A percentile compares a stretch with the other conserved stretches of the same genome.
Evolutionary conservation across 2,113 vertebrate species (phyloP).

Genomic region (Rafetus swinhoei): DNA sequence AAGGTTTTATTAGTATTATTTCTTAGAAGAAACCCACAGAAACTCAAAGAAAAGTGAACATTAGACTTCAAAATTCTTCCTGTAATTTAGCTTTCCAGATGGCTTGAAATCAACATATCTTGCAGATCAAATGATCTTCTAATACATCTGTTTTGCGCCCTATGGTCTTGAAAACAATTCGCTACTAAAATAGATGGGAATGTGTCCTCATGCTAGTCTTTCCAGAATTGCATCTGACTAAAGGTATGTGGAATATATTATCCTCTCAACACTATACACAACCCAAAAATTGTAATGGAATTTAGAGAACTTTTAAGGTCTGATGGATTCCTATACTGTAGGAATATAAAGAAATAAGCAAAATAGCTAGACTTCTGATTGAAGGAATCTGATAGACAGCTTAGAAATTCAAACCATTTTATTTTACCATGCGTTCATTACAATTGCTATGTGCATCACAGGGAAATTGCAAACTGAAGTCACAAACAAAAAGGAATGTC

Average conservation of each 20-base stretch:
- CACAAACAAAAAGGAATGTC: background rate
- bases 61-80: background rate
- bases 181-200: background rate
- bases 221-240: background rate
- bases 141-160: background rate
- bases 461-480: background rate
- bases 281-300: background rate
- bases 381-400: background rate
- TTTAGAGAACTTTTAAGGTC: background rate
- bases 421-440: background rate
- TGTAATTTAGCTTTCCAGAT: background rate
- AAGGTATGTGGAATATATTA: background rate
- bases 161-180: background rate
- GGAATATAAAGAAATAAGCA: background rate
- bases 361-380: background rate
- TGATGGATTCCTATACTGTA: background rate
- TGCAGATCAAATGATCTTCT: background rate
- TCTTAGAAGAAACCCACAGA: background rate
- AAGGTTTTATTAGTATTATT: background rate
- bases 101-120: background rate
- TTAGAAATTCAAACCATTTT: background rate
- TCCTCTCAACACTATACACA: background rate
- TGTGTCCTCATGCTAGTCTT: background rate
- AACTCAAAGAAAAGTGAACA: background rate
- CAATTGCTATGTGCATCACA: background rate